These are phyloP conservation scores for Alfaro cultratus DNA, from an alignment of 2,797 vertebrate species.

Conservation along the genomic window DNA sequence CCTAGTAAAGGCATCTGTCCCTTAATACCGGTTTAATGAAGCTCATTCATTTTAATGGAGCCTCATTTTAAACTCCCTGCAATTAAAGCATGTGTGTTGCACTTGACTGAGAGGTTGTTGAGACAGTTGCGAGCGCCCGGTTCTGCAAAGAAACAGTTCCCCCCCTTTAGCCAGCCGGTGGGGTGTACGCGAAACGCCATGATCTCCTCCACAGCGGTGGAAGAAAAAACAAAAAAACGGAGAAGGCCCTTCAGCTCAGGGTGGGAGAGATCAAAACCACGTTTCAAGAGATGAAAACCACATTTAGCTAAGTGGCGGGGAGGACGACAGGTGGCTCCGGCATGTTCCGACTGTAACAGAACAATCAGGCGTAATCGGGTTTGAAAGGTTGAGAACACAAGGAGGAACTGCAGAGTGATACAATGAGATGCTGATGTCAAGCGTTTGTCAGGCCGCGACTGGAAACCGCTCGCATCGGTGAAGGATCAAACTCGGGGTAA, in stretches of 20 bases:
- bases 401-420: slow-evolving; percentile 44
- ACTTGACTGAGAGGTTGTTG: slow-evolving; percentile 70
- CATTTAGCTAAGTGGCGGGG: slow-evolving; percentile 58
- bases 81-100: slow-evolving; percentile 72
- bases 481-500: slow-evolving; percentile 33
- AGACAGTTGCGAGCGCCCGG: slow-evolving; percentile 53
- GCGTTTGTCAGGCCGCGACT: slow-evolving; percentile 47
- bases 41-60: slow-evolving; percentile 83
- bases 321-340: slow-evolving; percentile 56
- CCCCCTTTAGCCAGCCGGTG: not conserved
- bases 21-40: slow-evolving; percentile 80
- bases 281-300: slow-evolving; percentile 68
- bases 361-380: slow-evolving; percentile 67
- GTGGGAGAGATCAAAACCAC: slow-evolving; percentile 53
- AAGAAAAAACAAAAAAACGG: slow-evolving; percentile 17
- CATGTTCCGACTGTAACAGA: slow-evolving; percentile 48
- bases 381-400: slow-evolving; percentile 63
- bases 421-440: slow-evolving; percentile 68
- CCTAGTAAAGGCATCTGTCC: slow-evolving; percentile 72
- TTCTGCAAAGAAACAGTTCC: slow-evolving; percentile 76
- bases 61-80: slow-evolving; percentile 76
- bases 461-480: slow-evolving; percentile 14
- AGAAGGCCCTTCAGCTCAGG: slow-evolving; percentile 24
- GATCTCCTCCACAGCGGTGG: slow-evolving; percentile 34
- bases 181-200: slow-evolving; percentile 25